A percentile compares a stretch with the other conserved stretches of the same genome.
These are phyloP conservation scores for Drosophila grimshawi DNA, from an alignment of 1,140 invertebrate genomes.

Conservation along the genomic window DNA sequence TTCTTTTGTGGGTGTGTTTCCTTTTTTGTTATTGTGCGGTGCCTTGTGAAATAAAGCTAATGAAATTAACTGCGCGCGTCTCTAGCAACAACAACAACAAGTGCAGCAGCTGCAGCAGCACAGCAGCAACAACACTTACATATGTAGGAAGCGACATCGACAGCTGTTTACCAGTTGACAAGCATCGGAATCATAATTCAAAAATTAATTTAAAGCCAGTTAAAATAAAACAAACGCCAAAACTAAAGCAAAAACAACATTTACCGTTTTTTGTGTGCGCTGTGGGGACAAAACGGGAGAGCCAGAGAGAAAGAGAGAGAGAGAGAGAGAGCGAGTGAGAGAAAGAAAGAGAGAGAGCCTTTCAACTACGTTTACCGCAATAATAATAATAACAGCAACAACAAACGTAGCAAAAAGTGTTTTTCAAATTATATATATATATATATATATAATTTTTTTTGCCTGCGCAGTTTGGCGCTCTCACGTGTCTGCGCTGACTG, in stretches of 20 bases:
- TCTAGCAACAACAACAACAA: conserved; percentile 14
- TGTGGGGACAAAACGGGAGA: neutral
- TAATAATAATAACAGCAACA: conserved; percentile 35
- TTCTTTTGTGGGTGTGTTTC: conserved; percentile 10
- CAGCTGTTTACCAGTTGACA: conserved; percentile 48
- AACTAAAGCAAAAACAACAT: conserved; percentile 31
- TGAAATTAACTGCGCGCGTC: conserved; percentile 32
- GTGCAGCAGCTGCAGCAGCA: conserved; percentile 22
- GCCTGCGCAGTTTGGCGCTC: conserved; percentile 58
- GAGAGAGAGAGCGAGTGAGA: neutral
- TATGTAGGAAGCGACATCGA: conserved; percentile 18
- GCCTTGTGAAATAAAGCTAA: conserved; percentile 12
- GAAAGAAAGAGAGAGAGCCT: conserved; percentile 6
- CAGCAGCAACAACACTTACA: conserved; percentile 14
- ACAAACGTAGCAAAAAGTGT: conserved; percentile 37
- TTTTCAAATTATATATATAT: conserved; percentile 33
- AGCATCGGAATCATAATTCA: conserved; percentile 26
- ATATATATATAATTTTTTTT: conserved; percentile 33
- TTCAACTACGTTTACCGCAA: conserved; percentile 25
- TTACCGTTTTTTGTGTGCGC: conserved; percentile 46
- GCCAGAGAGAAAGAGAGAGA: neutral
- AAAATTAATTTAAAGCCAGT: conserved; percentile 39
- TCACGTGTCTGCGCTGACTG: conserved; percentile 60
- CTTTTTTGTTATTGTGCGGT: conserved; percentile 26
- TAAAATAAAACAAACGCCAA: conserved; percentile 29